phyloP scores from a whole-genome alignment of 2,888 invertebrate species.

The Scaptomyza cyrtandrae region DNA sequence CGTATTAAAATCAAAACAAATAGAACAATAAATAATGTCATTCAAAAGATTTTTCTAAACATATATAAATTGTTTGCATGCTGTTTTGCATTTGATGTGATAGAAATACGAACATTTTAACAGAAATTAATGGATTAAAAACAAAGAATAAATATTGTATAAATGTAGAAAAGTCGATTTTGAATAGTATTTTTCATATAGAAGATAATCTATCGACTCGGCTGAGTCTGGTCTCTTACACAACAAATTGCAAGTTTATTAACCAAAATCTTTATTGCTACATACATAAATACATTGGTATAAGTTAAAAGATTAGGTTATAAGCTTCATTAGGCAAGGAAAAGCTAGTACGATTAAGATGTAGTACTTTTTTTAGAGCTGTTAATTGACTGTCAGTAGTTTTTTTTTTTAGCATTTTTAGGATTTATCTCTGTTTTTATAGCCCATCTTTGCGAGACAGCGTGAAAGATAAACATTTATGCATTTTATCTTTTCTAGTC shows the following conservation, averaged over 20 bases:
- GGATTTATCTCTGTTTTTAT: background rate
- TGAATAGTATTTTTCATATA: no score
- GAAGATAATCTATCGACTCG: no score
- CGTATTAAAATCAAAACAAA: constrained; percentile 5
- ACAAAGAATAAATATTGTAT: background rate
- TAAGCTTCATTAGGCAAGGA: background rate
- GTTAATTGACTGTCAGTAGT: background rate
- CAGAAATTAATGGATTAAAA: background rate
- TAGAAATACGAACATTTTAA: constrained; percentile 15
- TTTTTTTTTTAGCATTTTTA: background rate
- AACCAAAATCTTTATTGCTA: no score
- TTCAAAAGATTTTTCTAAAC: constrained; percentile 14
- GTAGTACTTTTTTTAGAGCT: background rate
- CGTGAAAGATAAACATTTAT: constrained; percentile 24
- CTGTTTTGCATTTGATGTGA: constrained; percentile 20
- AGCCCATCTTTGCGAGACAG: constrained; percentile 4
- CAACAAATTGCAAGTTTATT: no score
- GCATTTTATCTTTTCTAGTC: constrained; percentile 6
- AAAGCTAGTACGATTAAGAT: background rate
- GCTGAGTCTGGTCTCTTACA: no score
- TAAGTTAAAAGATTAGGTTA: no score
- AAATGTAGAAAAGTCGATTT: no score
- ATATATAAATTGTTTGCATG: constrained; percentile 40
- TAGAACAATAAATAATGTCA: constrained; percentile 3
- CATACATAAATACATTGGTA: no score